Evolutionary conservation across 2,888 invertebrate species (phyloP), one percentile per base, ranked within the genome.

Genomic region (Chirona hameri): DNA sequence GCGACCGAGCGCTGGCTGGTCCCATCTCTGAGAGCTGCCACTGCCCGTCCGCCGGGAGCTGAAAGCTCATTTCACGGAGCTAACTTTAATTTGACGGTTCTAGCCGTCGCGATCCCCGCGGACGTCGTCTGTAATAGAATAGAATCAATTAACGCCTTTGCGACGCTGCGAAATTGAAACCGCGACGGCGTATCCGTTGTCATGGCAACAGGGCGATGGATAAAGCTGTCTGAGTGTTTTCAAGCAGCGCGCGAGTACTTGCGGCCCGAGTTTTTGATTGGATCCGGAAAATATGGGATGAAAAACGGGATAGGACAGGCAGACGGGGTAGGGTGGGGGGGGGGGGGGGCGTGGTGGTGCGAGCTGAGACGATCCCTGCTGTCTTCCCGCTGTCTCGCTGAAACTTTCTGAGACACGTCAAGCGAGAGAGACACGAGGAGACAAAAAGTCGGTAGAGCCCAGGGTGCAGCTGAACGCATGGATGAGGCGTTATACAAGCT

Each of bases 91-190:
- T 76, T 46, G 76, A 76, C 76, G 39, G n/a, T 24, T 46, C 24
- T 24, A 10, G 24, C 21, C 76, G 10, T 5, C 39, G 4, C 21
- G 15, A 5, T 1, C 76, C 12, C 46, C 2, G 12, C 1, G 18
- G 46, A 46, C 76, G 76, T 76, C 76, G 39, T 76, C 76, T 46
- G 76, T 76, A 76, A 76, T 76, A 76, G 76, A 76, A 76, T 76
- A 76, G 76, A 76, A 76, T 76, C 76, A 24, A 76, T 76, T 76
- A 76, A 76, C 76, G 76, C 76, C 76, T 46, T 46, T 5, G 76
- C 76, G 76, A 76, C 76, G 76, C 24, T 5, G 76, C 31, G 39
- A 76, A 76, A 76, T 76, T 76, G 76, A 76, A 76, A 76, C 21
- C 24, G 46, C 39, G 46, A 24, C 18, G 24, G 76, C 76, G 76